A percentile compares a stretch with the other conserved stretches of the same genome.
phyloP scores from a whole-genome alignment of 2,113 vertebrate genomes.

The Dolichallabes microphthalmus region DNA sequence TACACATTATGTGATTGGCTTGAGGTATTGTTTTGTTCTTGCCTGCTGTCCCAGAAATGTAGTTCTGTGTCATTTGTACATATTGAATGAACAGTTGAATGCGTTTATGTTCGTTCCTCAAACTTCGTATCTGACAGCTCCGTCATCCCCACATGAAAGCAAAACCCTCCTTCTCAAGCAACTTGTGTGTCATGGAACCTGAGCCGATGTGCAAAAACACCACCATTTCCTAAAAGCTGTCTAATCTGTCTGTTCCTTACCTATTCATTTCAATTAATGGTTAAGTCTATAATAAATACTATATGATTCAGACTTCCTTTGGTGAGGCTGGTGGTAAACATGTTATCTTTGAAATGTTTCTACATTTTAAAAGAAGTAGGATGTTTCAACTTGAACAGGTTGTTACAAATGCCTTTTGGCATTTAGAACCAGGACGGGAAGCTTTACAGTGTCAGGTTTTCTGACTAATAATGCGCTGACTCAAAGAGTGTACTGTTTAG shows the following conservation, averaged over 20 bases:
- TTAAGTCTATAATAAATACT: background rate
- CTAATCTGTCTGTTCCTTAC: background rate
- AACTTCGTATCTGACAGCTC: background rate
- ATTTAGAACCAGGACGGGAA: background rate
- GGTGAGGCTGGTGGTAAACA: background rate
- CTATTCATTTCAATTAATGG: background rate
- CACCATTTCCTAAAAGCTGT: background rate
- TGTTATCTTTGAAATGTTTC: background rate
- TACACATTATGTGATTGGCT: no score
- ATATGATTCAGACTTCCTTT: background rate
- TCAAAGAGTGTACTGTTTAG: slow-evolving; percentile 16
- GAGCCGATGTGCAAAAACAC: background rate
- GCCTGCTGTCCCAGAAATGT: background rate
- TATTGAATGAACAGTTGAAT: background rate
- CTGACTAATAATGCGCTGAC: background rate
- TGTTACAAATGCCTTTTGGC: background rate
- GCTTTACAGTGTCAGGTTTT: background rate
- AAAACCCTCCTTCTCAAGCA: background rate
- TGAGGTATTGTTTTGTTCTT: no score
- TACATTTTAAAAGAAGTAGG: background rate
- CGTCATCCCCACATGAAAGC: background rate
- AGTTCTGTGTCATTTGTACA: background rate
- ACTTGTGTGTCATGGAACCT: background rate
- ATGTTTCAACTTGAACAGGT: background rate
- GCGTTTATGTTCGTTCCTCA: background rate